Evolutionary conservation across 92 coral and sea anemone species (phyloP), one percentile per base, ranked within the genome.

Genomic region (Siderastrea siderea): DNA sequence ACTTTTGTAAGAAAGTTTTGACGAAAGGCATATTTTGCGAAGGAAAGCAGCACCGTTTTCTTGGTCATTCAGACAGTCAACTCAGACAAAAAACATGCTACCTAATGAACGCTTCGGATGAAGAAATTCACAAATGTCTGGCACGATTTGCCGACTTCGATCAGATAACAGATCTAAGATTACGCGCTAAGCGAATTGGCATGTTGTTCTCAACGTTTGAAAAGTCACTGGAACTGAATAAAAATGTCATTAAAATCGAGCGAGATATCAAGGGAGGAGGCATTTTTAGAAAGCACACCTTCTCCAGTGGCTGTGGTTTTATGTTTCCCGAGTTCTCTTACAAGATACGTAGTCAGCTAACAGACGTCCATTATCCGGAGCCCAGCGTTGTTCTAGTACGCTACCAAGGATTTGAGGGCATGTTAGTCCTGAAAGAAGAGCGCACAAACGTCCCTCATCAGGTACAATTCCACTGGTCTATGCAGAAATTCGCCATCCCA

Each of bases 61-160:
- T 96, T 52, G 98, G 96, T n/a, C 93, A 94, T 62, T 94, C 96
- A 10, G 91, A 91, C 74, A 90, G 95, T 81, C 97, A 96, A 68
- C 83, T 94, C 16, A 93, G 86, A 48, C 77, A 87, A 17, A 92
- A 90, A 87, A 93, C 93, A 6, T 96, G 99, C 72, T 87, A 77
- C 65, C 75, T 96, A 58, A 89, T 90, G 60, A 68, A 84, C 53
- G 96, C 75, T 2, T 65, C 87, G 2, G 77, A 85, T 48, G 71
- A 60, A 46, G 85, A 88, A 77, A 93, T 96, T 64, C 84, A 83
- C 78, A 69, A 89, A 4, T 63, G 84, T 8, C 86, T 94, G 46
- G 82, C 87, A 17, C 82, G 85, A 76, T 96, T 96, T 84, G 95
- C 91, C 52, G 93, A 90, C 74, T 93, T 94, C 64, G 17, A 57